Evolutionary conservation across 2,888 invertebrate species (phyloP), one percentile per base, ranked within the genome.

Genomic region (Petrophora chlorosata): DNA sequence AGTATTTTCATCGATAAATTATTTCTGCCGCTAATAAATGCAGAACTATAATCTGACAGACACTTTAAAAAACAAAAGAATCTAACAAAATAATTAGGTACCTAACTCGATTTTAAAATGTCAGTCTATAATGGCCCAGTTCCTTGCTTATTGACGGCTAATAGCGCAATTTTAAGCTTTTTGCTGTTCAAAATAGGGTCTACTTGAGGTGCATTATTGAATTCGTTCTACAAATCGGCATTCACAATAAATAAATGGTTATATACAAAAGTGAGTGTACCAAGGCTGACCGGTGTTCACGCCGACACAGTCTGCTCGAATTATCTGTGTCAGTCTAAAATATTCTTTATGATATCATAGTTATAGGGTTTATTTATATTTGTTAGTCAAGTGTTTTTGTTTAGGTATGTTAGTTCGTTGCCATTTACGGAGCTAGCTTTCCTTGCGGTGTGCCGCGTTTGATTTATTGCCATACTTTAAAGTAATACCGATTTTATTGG

Each of bases 201-300:
- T 47, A 61, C 25, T 25, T 32, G 43, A 53, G 44, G 30, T 58
- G 64, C 59, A 65, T 53, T 59, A 62, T 50, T 60, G 55, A 55
- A 56, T 38, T 55, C 53, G 67, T 67, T 70, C 68, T 61, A 75
- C 63, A 74, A 73, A 73, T 75, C 70, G 65, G 67, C 70, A 75
- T 76, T 77, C 73, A 74, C 73, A 73, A 69, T 67, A 68, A 70
- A 71, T 70, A 67, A 65, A 66, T 70, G 64, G 65, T 62, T 66
- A 61, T 67, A 67, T 68, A 79, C 75, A 75, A 79, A 81, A 82
- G 81, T 82, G 82, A 82, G 79, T 80, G 82, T 72, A 59, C 65
- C 82, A 83, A 83, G 83, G 83, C 72, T 75, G 75, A 70, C 79
- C 63, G 53, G 78, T 79, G 66, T 64, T 67, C 71, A 61, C 65